phyloP scores from a whole-genome alignment of 1,140 invertebrate genomes.

The Cataglyphis hispanica region DNA sequence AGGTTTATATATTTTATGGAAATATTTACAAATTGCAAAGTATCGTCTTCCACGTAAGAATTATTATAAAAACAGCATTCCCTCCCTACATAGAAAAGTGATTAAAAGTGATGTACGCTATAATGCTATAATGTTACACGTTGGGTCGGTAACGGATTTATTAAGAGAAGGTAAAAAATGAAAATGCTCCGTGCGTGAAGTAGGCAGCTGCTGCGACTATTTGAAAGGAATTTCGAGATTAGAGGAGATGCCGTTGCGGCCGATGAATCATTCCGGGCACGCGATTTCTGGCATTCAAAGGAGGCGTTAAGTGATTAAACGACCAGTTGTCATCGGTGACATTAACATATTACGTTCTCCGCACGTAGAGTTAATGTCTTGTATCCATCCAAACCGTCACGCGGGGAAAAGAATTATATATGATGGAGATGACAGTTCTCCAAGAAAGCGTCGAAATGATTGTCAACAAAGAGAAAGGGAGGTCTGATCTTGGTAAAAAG shows the following conservation, averaged over 20 bases:
- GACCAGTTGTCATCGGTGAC: conserved; percentile 77
- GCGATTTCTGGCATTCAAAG: conserved; percentile 77
- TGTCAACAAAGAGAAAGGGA: conserved; percentile 34
- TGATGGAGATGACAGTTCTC: conserved; percentile 64
- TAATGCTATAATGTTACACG: background rate
- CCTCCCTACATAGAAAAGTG: background rate
- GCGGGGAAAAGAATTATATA: conserved; percentile 72
- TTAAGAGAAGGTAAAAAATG: conserved; percentile 59
- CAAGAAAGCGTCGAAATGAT: conserved; percentile 64
- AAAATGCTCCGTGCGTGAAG: conserved; percentile 38
- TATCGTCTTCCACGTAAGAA: background rate
- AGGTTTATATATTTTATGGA: background rate
- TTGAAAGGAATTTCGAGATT: conserved; percentile 75
- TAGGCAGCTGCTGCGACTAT: conserved; percentile 64
- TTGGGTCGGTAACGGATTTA: conserved; percentile 41
- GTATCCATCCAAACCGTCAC: conserved; percentile 72
- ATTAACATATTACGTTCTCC: conserved; percentile 76
- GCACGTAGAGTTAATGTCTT: conserved; percentile 75
- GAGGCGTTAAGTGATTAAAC: conserved; percentile 79
- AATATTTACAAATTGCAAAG: conserved; percentile 49
- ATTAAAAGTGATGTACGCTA: conserved; percentile 26
- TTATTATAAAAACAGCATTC: conserved; percentile 18
- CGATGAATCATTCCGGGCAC: conserved; percentile 74
- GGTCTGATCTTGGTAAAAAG: conserved; percentile 23
- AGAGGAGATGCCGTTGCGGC: conserved; percentile 75